These are phyloP conservation scores for Chrysomallon squamiferum DNA, from an alignment of 1,140 invertebrate genomes.

Conservation along the genomic window DNA sequence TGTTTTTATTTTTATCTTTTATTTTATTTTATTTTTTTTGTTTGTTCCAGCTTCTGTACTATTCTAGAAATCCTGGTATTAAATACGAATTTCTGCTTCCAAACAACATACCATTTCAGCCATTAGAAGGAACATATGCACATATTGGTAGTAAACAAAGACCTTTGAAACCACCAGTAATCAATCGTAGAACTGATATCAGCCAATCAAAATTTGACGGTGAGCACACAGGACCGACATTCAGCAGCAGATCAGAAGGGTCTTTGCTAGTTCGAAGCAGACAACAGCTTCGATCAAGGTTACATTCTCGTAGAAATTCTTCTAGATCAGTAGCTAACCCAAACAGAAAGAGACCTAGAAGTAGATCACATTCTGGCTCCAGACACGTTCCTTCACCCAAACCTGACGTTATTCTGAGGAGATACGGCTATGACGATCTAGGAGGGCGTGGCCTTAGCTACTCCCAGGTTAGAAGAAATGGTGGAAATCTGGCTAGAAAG, in stretches of 20 bases:
- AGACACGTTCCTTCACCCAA: not conserved
- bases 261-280: not conserved
- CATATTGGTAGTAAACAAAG: not conserved
- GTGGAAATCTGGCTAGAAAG: not conserved
- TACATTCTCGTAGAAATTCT: not conserved
- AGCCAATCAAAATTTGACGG: not conserved
- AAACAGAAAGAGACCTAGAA: not conserved
- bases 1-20: too few species aligned
- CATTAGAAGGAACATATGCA: not conserved
- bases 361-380: not conserved
- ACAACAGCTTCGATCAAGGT: not conserved
- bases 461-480: not conserved
- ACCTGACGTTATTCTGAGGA: not conserved
- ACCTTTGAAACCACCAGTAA: not conserved
- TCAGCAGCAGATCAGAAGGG: conserved; percentile 1
- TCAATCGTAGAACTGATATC: too few species aligned
- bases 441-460: conserved; percentile 5
- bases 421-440: conserved; percentile 2
- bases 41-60: conserved; percentile 5
- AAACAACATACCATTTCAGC: conserved; percentile 2
- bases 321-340: not conserved
- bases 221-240: not conserved
- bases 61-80: conserved; percentile 1
- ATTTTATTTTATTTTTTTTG: too few species aligned
- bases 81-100: conserved; percentile 6